A percentile compares a stretch with the other conserved stretches of the same genome.
Evolutionary conservation across 2,797 vertebrate genomes (phyloP).

Genomic region (Pangasius djambal): DNA sequence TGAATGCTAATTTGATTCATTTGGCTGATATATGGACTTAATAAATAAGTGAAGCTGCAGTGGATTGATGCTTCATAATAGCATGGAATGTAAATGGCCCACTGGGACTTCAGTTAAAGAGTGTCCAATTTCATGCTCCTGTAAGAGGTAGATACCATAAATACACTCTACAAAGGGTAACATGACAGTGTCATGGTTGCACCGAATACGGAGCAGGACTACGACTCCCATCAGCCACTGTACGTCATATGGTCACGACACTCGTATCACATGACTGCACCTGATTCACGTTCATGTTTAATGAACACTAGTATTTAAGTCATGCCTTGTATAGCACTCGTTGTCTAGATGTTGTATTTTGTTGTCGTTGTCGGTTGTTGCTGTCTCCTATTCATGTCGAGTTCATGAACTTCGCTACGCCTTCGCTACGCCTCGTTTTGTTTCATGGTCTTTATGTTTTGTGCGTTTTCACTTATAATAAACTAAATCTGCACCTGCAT

Average conservation of each 20-base stretch:
- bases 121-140: neutral
- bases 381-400: neutral
- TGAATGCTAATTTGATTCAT: neutral
- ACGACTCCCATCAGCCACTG: no score
- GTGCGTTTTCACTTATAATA: neutral
- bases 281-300: neutral
- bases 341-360: neutral
- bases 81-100: neutral
- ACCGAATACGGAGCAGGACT: no score
- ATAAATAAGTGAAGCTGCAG: neutral
- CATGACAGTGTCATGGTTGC: neutral
- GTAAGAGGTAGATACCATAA: neutral
- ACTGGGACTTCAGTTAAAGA: neutral
- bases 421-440: neutral
- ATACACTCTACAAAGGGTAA: neutral
- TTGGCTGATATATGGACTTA: neutral
- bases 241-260: neutral
- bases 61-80: neutral
- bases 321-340: neutral
- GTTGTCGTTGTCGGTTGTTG: neutral
- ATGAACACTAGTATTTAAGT: neutral
- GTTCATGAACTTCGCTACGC: no score
- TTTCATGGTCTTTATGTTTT: neutral
- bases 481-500: neutral
- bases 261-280: neutral